Evolutionary conservation across 2,113 vertebrate genomes (phyloP).

Genomic region (Indri indri): DNA sequence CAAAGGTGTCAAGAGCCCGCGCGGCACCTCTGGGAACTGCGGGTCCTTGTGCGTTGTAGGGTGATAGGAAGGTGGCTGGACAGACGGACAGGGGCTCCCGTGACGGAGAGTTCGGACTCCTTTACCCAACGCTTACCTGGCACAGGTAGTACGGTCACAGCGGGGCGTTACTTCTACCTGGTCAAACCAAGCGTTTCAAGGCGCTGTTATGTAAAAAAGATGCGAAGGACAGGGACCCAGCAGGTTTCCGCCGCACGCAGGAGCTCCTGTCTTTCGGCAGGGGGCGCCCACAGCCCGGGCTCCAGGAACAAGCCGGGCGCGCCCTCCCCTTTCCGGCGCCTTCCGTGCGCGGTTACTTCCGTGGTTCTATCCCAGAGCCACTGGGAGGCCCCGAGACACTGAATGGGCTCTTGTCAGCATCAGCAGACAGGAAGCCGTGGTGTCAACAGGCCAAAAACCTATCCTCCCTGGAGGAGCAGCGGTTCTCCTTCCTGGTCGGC

Average conservation of each 20-base stretch:
- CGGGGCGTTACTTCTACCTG: background rate
- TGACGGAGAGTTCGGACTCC: rapidly evolving
- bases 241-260: background rate
- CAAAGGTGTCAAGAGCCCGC: background rate
- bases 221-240: background rate
- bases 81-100: rapidly evolving
- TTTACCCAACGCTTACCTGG: rapidly evolving
- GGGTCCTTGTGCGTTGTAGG: rapidly evolving
- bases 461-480: background rate
- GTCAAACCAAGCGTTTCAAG: background rate
- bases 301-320: too few species aligned
- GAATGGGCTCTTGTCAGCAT: background rate
- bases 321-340: background rate
- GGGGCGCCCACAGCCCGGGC: background rate
- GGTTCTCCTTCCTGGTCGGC: background rate
- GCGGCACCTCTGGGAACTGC: background rate
- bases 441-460: background rate
- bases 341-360: rapidly evolving
- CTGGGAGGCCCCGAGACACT: background rate
- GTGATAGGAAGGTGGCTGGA: background rate
- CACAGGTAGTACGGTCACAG: background rate
- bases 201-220: too few species aligned
- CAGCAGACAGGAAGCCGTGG: background rate
- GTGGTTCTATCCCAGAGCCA: background rate
- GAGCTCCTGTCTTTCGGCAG: background rate